Base-by-base conservation (phyloP, 2,797 vertebrate genomes). In the Melopsittacus undulatus region DNA sequence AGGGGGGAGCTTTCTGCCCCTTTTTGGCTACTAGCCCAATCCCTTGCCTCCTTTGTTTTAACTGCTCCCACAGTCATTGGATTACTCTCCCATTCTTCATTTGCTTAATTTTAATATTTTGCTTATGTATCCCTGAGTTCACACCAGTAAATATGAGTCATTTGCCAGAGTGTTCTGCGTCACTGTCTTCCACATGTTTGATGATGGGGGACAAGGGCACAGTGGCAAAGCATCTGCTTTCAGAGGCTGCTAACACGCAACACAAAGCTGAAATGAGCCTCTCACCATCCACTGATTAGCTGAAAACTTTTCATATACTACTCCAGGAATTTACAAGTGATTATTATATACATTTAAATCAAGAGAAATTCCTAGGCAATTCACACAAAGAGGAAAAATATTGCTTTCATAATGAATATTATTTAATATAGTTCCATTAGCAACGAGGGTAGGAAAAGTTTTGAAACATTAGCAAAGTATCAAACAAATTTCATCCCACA, bases 171-270 rank as follows among this genome's bases (percentile, higher is more conserved):
- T 56, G 22, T 51, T 22, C 10, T 46, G 8, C 13, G 66, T 67
- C 7, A 1, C 54, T 26, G 36, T 36, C 46, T 80, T 69, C 70
- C 29, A 57, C 0, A 0, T 11, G 1, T 61, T 83, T 73, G 42
- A 29, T 0, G 1, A 26, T 19, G 3, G 7, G 7, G 15, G 20
- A 64, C 9, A 22, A 84, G 18, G 11, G 5, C 30, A 10, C 16
- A 82, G 21, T 19, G 54, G 45, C 20, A 72, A 26, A 84, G 5
- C 36, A 62, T 10, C 30, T 69, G 24, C 29, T 76, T 82, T 91
- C 63, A 75, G 24, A 68, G 11, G 68, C 9, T 1, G 1, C 4
- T 42, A 21, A 36, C 18, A 49, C 11, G 17, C 1, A 11, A 68
- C 27, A 7, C 14, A 69, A 76, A 77, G 18, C 32, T 85, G 64